Evolutionary conservation across 2,797 vertebrate species (phyloP).

Genomic region (Lacerta viridis): DNA sequence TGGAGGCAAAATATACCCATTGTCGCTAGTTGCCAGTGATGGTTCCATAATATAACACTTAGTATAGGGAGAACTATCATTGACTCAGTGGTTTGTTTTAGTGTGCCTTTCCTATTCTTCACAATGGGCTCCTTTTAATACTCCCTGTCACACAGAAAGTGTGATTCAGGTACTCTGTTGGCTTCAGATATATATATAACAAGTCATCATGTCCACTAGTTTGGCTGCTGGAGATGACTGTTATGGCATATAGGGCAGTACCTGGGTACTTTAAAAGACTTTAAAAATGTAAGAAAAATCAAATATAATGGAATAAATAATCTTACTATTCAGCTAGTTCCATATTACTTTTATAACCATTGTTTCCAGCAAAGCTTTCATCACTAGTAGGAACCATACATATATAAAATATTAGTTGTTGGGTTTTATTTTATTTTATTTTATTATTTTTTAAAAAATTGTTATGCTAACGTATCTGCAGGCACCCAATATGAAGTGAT

Average conservation of each 20-base stretch:
- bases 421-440: no score
- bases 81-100: not conserved
- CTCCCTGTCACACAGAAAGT: not conserved
- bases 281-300: no score
- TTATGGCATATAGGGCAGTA: no score
- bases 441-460: no score
- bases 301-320: not conserved
- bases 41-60: no score
- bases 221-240: not conserved
- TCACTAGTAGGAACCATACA: no score
- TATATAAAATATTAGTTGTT: no score
- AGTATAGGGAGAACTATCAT: no score
- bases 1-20: not conserved
- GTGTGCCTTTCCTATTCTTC: not conserved
- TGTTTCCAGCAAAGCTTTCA: no score
- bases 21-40: not conserved
- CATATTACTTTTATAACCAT: not conserved
- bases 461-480: not conserved
- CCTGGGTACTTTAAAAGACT: no score
- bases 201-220: not conserved
- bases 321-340: not conserved
- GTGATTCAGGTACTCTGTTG: not conserved
- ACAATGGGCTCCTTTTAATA: not conserved
- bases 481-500: not conserved
- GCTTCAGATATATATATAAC: not conserved